A percentile compares a stretch with the other conserved stretches of the same genome.
These are phyloP conservation scores for Porites evermanni DNA, from an alignment of 92 coral and sea anemone genomes.

Conservation along the genomic window DNA sequence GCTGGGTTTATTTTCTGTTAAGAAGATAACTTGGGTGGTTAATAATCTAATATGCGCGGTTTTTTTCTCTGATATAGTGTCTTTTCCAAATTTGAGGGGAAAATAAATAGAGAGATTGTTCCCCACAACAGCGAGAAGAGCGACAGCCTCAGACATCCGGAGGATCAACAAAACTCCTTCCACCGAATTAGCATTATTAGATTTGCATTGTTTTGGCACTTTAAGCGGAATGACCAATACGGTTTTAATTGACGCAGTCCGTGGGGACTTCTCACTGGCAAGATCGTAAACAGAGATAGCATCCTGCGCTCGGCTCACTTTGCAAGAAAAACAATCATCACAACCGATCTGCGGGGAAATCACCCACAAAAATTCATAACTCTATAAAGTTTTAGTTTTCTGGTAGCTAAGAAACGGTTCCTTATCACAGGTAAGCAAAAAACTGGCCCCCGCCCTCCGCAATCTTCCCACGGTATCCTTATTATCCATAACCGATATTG, in stretches of 20 bases:
- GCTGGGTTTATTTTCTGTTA: conserved; percentile 37
- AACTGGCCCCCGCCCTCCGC: conserved; percentile 20
- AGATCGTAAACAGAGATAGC: conserved; percentile 10
- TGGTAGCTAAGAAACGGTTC: conserved; percentile 37
- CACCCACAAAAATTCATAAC: background rate
- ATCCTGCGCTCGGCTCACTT: conserved; percentile 18
- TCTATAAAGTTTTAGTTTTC: background rate
- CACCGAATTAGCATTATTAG: conserved; percentile 36
- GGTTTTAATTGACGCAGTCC: conserved; percentile 33
- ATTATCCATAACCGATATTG: conserved; percentile 1
- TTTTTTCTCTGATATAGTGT: background rate
- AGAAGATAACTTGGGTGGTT: conserved; percentile 45
- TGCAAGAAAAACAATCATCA: background rate
- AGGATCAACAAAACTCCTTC: conserved; percentile 20
- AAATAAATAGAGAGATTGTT: background rate
- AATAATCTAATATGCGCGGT: conserved; percentile 1
- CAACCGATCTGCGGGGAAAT: background rate
- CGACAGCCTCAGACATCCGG: conserved; percentile 34
- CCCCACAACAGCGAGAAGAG: background rate
- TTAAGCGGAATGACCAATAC: conserved; percentile 31
- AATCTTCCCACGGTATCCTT: conserved; percentile 27
- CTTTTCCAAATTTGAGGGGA: background rate
- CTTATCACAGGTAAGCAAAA: background rate
- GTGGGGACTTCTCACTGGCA: conserved; percentile 42
- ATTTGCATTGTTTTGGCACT: conserved; percentile 40